Percentiles rank a stretch among this genome's conserved stretches.
phyloP scores from a whole-genome alignment of 2,888 invertebrate genomes.

The Hydraecia micacea region DNA sequence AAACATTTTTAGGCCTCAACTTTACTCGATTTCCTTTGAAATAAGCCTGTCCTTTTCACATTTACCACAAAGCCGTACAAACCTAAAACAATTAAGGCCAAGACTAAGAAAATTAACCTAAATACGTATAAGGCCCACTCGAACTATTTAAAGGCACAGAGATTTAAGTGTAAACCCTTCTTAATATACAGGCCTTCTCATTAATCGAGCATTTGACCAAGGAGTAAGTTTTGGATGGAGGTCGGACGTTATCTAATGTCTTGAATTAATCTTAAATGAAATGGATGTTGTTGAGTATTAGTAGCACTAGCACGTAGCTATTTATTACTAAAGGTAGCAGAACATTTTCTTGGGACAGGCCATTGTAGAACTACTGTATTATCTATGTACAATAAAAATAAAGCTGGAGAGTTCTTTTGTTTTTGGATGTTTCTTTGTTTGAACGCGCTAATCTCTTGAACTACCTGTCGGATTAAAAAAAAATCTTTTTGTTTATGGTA shows the following conservation, averaged over 20 bases:
- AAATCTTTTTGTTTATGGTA: not conserved
- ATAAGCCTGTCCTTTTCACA: conserved; percentile 12
- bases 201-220: conserved; percentile 69
- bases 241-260: conserved; percentile 70
- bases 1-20: not conserved
- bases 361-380: not conserved
- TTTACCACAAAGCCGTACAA: conserved; percentile 32
- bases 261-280: conserved; percentile 72
- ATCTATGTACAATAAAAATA: not conserved
- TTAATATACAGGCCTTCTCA: conserved; percentile 63
- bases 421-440: not conserved
- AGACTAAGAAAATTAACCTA: conserved; percentile 43
- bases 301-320: not conserved
- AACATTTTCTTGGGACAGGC: not conserved
- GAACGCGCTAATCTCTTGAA: not conserved
- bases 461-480: not conserved
- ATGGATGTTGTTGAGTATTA: conserved; percentile 59
- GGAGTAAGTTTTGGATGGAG: conserved; percentile 55
- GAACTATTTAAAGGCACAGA: conserved; percentile 52
- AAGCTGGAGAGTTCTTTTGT: not conserved
- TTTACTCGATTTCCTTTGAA: not conserved
- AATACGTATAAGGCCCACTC: conserved; percentile 22
- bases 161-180: conserved; percentile 63
- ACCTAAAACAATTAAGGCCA: conserved; percentile 44
- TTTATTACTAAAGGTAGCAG: not conserved